Evolutionary conservation across 2,797 vertebrate species (phyloP), one percentile per base, ranked within the genome.

Genomic region (Botia kubotai): DNA sequence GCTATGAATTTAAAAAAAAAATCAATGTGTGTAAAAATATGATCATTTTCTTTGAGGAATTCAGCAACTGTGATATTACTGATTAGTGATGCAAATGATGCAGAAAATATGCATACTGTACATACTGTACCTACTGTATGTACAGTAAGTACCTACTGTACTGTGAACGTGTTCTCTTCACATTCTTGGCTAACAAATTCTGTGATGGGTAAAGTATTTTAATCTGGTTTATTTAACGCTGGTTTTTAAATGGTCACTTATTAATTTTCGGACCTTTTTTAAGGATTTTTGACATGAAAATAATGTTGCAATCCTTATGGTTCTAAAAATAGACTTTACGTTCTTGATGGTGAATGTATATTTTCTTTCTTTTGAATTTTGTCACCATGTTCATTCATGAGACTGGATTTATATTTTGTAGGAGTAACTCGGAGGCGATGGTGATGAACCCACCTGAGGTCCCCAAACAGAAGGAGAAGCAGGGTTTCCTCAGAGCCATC

Each of bases 401-500:
- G 2, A 62, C 19, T 29, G 50, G 11, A 46, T 39, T 21, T 72
- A 33, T 33, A 33, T 33, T 33, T 60, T 63, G 87, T 88, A 99
- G 98, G 98, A 96, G 95, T 82, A 92, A 94, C 79, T 94, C 97
- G 80, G 98, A 99, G 92, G 95, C 95, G 57, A 94, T 97, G 95
- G 94, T 93, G 90, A 90, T 95, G 91, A 97, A 94, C 93, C 96
- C 97, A 90, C 95, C 97, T 6, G 97, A 98, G 88, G 96, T 96
- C 75, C 90, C 94, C 85, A 99, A 99, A 93, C 97, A 97, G 90
- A 99, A 98, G 89, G 97, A 98, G 90, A 99, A 98, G 88, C 97
- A 98, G 94, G 96, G 97, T 77, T 99, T 99, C 95, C 98, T 99
- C 93, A 96, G 95, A 93, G 95, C 96, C 91, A 98, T 99, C 91